Base-by-base conservation (phyloP, 1,140 invertebrate species). In the Vollenhovia emeryi region DNA sequence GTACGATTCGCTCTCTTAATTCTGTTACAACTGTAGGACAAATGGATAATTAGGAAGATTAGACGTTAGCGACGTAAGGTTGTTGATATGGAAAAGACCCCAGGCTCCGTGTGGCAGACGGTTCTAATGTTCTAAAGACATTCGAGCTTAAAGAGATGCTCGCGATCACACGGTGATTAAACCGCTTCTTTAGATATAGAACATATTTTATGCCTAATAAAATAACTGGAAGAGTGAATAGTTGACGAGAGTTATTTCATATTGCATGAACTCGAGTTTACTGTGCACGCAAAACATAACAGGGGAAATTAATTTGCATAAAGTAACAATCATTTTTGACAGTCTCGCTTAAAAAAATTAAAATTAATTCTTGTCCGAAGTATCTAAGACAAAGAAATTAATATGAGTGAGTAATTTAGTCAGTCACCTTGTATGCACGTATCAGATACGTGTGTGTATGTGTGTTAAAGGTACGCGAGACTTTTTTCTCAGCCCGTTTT, bases 1-100 rank as follows among this genome's bases (percentile, higher is more conserved):
- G 50, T n/a, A n/a, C 27, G 30, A 36, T 33, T 33, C 43, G 8
- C 52, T 24, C 2, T 13, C 50, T 36, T 27, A 33, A 15, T 33
- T 52, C 15, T 7, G 27, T 30, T 50, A 27, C 13, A 50, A 33
- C 18, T 45, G 8, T 13, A 59, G 55, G 21, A 24, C 48, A 64
- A 33, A 15, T 76, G n/a, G 43, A 21, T 18, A 43, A 68, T 27
- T 62, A 59, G 40, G 24, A n/a, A 68, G 11, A 69, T 85, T 55
- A n/a, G 30, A 40, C n/a, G n/a, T 11, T 62, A 62, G 60, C 30
- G 18, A 36, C 33, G 13, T 43, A 52, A 55, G 18, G 27, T 50
- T 50, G 15, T 74, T 57, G 50, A 57, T 74, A 48, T 24, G 55
- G 18, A 40, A 73, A 73, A 73, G 13, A 15, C 50, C n/a, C n/a